Evolutionary conservation across 2,888 invertebrate species (phyloP).

Genomic region (Rhagophthalmus giganteus): DNA sequence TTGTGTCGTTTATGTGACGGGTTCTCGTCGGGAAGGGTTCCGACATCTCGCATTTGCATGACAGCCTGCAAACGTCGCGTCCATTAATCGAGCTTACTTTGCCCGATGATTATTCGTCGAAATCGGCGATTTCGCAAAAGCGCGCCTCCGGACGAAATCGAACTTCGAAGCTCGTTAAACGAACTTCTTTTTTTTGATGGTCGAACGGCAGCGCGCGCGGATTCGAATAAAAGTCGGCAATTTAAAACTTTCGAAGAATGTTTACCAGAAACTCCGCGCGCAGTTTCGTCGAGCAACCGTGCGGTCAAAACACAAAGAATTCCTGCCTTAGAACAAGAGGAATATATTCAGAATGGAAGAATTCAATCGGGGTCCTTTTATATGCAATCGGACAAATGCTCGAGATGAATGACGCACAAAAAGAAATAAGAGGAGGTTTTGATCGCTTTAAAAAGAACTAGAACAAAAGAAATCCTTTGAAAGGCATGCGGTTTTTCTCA

Average conservation of each 20-base stretch:
- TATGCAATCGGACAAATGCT: slow-evolving; percentile 27
- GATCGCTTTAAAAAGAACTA: slow-evolving; percentile 31
- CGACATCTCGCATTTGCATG: slow-evolving; percentile 30
- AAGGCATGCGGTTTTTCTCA: slow-evolving; percentile 24
- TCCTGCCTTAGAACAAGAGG: slow-evolving; percentile 24
- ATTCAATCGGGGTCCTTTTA: slow-evolving; percentile 28
- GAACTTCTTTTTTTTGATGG: neutral
- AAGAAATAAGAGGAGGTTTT: slow-evolving; percentile 14
- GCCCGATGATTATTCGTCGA: too few species aligned
- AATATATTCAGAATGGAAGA: slow-evolving; percentile 25
- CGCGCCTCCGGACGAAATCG: too few species aligned
- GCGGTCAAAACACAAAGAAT: slow-evolving; percentile 22
- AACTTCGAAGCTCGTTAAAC: neutral
- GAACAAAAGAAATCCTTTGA: slow-evolving; percentile 29
- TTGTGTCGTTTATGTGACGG: slow-evolving; percentile 28
- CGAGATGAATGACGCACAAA: slow-evolving; percentile 30
- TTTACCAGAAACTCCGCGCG: slow-evolving; percentile 3
- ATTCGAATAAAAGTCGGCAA: slow-evolving; percentile 1
- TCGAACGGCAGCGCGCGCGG: neutral
- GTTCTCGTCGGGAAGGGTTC: slow-evolving; percentile 21
- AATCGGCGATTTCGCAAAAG: too few species aligned
- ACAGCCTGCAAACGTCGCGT: slow-evolving; percentile 14
- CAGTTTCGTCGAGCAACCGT: slow-evolving; percentile 3
- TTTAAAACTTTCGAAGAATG: slow-evolving; percentile 13
- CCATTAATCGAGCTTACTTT: too few species aligned